Evolutionary conservation across 2,888 invertebrate species (phyloP), one percentile per base, ranked within the genome.

Genomic region (Dasypogon diadema): DNA sequence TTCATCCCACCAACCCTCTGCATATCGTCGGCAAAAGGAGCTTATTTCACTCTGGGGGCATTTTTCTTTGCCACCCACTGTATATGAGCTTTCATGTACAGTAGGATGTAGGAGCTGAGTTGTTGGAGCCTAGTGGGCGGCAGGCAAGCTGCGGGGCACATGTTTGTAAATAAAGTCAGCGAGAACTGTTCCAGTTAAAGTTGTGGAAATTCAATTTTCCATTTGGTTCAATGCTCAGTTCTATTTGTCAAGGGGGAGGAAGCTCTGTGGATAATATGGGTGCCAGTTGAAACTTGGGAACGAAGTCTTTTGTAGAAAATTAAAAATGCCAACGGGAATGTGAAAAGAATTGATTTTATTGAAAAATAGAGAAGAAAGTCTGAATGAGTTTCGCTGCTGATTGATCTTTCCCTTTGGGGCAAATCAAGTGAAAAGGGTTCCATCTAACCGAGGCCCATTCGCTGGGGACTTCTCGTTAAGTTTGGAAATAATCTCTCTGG

Each of bases 151-250:
- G 18, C 34, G 14, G 54, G 54, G 54, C 54, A 54, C 34, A 70
- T 70, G 70, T 65, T 65, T 65, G 65, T 65, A 65, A 65, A 65
- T 54, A 70, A 70, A 70, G 70, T 70, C 70, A 70, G 54, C 70
- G 51, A 30, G 70, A 70, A 54, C 51, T 34, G 37, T 54, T 70
- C 70, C 54, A 54, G 70, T 70, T 70, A 70, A 70, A 70, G 51
- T 70, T 70, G 70, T 65, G 70, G 54, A 70, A 70, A 54, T 70
- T 70, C 51, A 70, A 54, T 70, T 70, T 70, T 70, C 70, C 34
- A 34, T 70, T 56, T 70, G 51, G 54, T 70, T 54, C 54, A 34
- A 54, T 54, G 34, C 24, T 70, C 54, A 54, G 70, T 51, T 70
- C 70, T 68, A 51, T 68, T 68, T 68, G 51, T 48, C 16, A 12